These are phyloP conservation scores for Nannoperca obscura DNA, from an alignment of 2,797 vertebrate genomes.

Conservation along the genomic window DNA sequence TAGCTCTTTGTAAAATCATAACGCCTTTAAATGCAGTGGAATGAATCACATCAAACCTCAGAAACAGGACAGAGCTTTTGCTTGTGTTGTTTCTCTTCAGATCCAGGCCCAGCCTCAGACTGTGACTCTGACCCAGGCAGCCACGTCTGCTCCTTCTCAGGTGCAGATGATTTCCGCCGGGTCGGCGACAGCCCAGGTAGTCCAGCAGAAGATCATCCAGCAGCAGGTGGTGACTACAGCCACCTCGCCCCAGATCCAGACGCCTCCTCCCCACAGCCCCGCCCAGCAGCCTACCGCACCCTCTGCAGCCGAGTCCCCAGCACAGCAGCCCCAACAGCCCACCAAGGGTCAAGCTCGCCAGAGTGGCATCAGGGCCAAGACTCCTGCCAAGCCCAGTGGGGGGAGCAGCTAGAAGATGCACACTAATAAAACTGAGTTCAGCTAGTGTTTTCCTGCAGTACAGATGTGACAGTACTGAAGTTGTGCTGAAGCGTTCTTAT, in stretches of 20 bases:
- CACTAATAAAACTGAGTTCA: not conserved
- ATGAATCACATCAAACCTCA: not conserved
- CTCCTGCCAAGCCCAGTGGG: slow-evolving; percentile 89
- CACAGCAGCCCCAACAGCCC: slow-evolving; percentile 82
- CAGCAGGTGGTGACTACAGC: slow-evolving; percentile 89
- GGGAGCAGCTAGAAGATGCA: slow-evolving; percentile 72
- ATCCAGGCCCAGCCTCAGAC: slow-evolving; percentile 91
- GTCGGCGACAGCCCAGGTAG: slow-evolving; percentile 86
- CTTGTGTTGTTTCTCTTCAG: slow-evolving; percentile 37
- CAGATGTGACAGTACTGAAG: slow-evolving; percentile 12
- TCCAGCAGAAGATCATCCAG: slow-evolving; percentile 91
- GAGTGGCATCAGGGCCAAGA: slow-evolving; percentile 87
- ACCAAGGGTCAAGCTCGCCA: slow-evolving; percentile 88
- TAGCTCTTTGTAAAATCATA: not conserved
- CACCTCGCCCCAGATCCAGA: slow-evolving; percentile 89
- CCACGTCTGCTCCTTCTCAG: slow-evolving; percentile 85
- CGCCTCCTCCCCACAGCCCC: slow-evolving; percentile 88
- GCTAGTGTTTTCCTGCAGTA: slow-evolving; percentile 10
- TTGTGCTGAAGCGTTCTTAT: slow-evolving; percentile 20
- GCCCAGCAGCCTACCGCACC: slow-evolving; percentile 79
- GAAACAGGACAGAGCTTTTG: not conserved
- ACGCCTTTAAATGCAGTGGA: not conserved
- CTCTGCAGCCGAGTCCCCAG: slow-evolving; percentile 74
- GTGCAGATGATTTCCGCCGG: slow-evolving; percentile 91
- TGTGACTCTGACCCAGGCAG: slow-evolving; percentile 89